A percentile compares a stretch with the other conserved stretches of the same genome.
These are phyloP conservation scores for Schrankia costaestrigalis DNA, from an alignment of 2,888 invertebrate species.

Conservation along the genomic window DNA sequence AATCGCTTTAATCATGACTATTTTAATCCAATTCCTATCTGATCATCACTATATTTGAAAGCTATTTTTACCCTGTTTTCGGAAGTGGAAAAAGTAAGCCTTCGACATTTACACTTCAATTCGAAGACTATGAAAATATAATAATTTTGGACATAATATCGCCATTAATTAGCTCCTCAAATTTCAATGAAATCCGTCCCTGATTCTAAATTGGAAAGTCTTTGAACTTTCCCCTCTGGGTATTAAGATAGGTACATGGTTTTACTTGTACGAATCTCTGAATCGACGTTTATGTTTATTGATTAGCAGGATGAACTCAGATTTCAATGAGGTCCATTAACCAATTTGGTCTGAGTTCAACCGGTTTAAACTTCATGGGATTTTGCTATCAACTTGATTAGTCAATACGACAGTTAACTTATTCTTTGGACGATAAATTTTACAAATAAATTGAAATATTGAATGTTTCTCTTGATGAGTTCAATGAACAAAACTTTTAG, in stretches of 20 bases:
- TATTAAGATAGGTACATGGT: slow-evolving; percentile 51
- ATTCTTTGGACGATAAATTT: slow-evolving; percentile 25
- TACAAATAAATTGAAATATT: no score
- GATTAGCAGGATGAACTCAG: slow-evolving; percentile 63
- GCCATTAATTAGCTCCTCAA: slow-evolving; percentile 18
- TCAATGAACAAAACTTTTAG: no score
- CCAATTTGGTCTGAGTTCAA: slow-evolving; percentile 68
- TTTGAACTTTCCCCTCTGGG: slow-evolving; percentile 66
- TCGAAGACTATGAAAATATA: no score
- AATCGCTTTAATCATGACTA: no score
- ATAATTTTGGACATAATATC: slow-evolving; percentile 21
- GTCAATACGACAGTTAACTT: slow-evolving; percentile 35
- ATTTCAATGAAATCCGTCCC: slow-evolving; percentile 38
- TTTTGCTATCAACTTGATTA: slow-evolving; percentile 56
- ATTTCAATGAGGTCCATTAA: slow-evolving; percentile 74
- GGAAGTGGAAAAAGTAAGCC: no score
- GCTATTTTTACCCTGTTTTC: no score
- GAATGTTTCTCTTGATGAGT: no score
- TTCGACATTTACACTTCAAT: no score
- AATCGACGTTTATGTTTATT: slow-evolving; percentile 75
- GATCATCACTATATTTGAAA: no score
- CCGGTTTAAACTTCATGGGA: slow-evolving; percentile 59
- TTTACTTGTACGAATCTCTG: slow-evolving; percentile 62
- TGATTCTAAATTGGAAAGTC: slow-evolving; percentile 59
- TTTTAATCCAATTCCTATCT: no score